Base-by-base conservation (phyloP, 2,888 invertebrate species). In the Drosophila subquinaria region DNA sequence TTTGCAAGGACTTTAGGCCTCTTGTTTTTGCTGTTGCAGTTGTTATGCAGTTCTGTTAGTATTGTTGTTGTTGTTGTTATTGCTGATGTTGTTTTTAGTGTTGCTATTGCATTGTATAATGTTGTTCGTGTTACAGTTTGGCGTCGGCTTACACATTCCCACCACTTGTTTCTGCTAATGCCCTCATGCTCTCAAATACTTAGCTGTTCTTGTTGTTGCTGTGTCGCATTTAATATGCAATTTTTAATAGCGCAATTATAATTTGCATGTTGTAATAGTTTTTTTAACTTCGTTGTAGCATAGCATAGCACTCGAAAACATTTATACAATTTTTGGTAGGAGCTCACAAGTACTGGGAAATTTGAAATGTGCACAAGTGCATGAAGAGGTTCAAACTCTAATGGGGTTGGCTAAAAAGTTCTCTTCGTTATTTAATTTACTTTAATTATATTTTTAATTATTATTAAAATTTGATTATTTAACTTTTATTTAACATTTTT, bases 231-330 rank as follows among this genome's bases (percentile, higher is more conserved):
- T 76, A 81, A 87, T 89, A 86, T 86, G 86, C 86, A 87, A 71
- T 73, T 89, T 89, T 86, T 89, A 86, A 86, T 86, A 87, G 89
- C 77, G 88, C 86, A 86, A 86, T 86, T 89, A 86, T 87, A 81
- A 86, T 86, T 86, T 86, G 89, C 86, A 86, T 86, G 89, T 89
- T 75, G 84, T 89, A 89, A 88, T 79, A 65, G 87, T 67, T 71
- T 76, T 66, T 62, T 60, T 30, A 50, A 15, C 27, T 59, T 15
- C n/a, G 10, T 4, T 45, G 45, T 38, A 47, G 53, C 69, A 74
- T 73, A 59, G 62, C 69, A 55, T 1, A 73, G 52, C 63, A 71
- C 56, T 72, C 40, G 40, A 36, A 71, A 73, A 55, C 50, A 77
- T 67, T 74, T 52, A 57, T 47, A 33, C 40, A 27, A 15, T 33